Evolutionary conservation across 2,888 invertebrate genomes (phyloP).

Genomic region (Leptopilina myrica): DNA sequence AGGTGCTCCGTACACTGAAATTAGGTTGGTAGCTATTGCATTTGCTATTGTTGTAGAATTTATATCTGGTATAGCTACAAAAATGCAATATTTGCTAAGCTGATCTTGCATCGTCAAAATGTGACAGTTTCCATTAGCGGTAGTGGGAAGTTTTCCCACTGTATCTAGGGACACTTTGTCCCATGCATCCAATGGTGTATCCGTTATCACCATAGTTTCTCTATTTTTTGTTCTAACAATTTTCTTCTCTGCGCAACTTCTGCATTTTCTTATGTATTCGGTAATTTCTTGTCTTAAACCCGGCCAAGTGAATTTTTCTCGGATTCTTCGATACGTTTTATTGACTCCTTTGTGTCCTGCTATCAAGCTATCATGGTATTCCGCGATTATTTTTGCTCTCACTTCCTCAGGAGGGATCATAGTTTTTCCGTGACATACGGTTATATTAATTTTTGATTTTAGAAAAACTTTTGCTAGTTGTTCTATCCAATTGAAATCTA

Average conservation of each 20-base stretch:
- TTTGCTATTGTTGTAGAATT: background rate
- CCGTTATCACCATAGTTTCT: background rate
- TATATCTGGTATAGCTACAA: background rate
- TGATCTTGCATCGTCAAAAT: background rate
- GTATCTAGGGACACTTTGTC: background rate
- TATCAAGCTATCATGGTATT: background rate
- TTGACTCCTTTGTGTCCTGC: background rate
- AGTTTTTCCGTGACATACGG: background rate
- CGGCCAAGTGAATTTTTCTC: background rate
- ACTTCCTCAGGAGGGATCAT: background rate
- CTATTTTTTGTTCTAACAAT: background rate
- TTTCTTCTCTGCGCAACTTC: background rate
- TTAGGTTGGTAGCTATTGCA: background rate
- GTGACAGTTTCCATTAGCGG: background rate
- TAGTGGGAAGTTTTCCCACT: background rate
- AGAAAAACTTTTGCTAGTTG: too few species aligned
- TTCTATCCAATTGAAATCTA: too few species aligned
- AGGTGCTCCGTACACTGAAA: background rate
- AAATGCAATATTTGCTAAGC: background rate
- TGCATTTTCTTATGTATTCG: background rate
- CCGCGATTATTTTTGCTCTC: background rate
- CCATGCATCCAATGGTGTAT: background rate
- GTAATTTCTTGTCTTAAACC: background rate
- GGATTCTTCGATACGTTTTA: background rate
- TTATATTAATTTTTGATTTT: background rate